A percentile compares a stretch with the other conserved stretches of the same genome.
These are phyloP conservation scores for Scaptomyza cyrtandrae DNA, from an alignment of 2,888 invertebrate genomes.

Conservation along the genomic window DNA sequence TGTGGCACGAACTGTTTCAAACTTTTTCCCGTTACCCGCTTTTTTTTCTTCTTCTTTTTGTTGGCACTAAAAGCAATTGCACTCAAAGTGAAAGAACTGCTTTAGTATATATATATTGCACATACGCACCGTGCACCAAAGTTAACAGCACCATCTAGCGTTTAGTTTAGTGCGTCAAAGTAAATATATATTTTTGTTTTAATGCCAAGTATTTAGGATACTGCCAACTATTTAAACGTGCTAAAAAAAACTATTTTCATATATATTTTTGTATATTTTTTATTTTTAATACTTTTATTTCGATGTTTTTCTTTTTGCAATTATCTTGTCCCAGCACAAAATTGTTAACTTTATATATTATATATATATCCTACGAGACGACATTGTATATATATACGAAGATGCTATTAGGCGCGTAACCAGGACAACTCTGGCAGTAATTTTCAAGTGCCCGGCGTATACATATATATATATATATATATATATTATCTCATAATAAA, in stretches of 20 bases:
- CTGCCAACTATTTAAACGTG: slow-evolving; percentile 61
- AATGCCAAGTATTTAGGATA: slow-evolving; percentile 51
- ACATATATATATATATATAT: background rate
- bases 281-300: slow-evolving; percentile 25
- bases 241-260: slow-evolving; percentile 18
- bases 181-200: slow-evolving; percentile 41
- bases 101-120: slow-evolving; percentile 42
- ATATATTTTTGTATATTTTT: slow-evolving; percentile 24
- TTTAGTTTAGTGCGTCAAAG: slow-evolving; percentile 29
- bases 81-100: slow-evolving; percentile 51
- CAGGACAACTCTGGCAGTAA: slow-evolving; percentile 24
- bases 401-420: slow-evolving; percentile 3
- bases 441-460: slow-evolving; percentile 43
- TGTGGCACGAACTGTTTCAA: slow-evolving; percentile 41
- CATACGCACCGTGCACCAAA: slow-evolving; percentile 59
- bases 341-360: slow-evolving; percentile 53
- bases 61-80: slow-evolving; percentile 70
- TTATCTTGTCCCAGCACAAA: slow-evolving; percentile 76
- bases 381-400: slow-evolving; percentile 2
- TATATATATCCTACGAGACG: slow-evolving; percentile 21
- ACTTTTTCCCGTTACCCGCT: background rate
- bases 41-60: slow-evolving; percentile 30
- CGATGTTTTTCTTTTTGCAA: slow-evolving; percentile 53
- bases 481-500: slow-evolving; percentile 55
- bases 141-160: slow-evolving; percentile 9